A percentile compares a stretch with the other conserved stretches of the same genome.
Conservation (phyloP, 2,888 invertebrate genomes). For the Orthosia gothica region DNA sequence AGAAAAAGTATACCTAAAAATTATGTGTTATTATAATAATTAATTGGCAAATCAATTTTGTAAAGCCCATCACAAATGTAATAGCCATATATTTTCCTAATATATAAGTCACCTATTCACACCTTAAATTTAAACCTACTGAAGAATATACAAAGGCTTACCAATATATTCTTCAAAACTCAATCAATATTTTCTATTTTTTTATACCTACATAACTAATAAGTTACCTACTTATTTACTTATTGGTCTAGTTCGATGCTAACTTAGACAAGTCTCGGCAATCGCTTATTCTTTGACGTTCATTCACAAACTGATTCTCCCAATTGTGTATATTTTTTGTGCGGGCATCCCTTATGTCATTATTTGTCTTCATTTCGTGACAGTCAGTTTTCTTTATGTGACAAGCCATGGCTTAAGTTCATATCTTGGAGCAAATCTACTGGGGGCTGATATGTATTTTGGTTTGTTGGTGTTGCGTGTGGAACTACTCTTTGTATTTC, state of each 20-base stretch:
- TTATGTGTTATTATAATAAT: too few relatives aligned
- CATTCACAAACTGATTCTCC: conserved; percentile 39
- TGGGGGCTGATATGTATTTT: background rate
- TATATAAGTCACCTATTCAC: too few relatives aligned
- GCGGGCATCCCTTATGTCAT: conserved; percentile 15
- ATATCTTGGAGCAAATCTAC: conserved; percentile 9
- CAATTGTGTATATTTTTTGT: conserved; percentile 29
- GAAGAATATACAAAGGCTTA: too few relatives aligned
- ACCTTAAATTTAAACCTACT: too few relatives aligned
- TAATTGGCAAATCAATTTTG: too few relatives aligned
- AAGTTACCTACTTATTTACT: conserved; percentile 11
- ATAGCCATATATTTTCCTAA: too few relatives aligned
- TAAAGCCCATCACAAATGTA: too few relatives aligned
- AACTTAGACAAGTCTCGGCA: conserved; percentile 3
- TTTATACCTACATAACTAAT: background rate
- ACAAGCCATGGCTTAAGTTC: background rate
- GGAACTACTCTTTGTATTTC: background rate
- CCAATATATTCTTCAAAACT: too few relatives aligned
- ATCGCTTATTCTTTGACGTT: conserved; percentile 37
- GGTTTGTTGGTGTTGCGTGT: background rate
- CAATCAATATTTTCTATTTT: too few relatives aligned
- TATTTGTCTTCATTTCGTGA: conserved; percentile 37
- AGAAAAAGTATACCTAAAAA: too few relatives aligned
- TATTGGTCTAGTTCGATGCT: conserved; percentile 14
- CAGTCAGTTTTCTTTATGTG: conserved; percentile 7